A percentile compares a stretch with the other conserved stretches of the same genome.
Evolutionary conservation across 2,113 vertebrate genomes (phyloP).

Genomic region (Leuciscus idus): DNA sequence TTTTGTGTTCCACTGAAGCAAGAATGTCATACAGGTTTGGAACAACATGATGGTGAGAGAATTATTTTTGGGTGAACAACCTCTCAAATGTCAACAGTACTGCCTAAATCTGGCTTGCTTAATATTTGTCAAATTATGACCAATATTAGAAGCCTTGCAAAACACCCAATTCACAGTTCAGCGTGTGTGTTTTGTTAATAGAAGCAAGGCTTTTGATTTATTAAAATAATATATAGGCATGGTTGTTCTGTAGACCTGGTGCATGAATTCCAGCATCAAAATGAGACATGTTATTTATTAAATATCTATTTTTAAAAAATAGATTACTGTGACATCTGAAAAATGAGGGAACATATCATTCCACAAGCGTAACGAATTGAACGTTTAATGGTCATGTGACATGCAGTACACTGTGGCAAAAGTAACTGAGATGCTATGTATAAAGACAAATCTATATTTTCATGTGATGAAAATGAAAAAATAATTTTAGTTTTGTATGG

Average conservation of each 20-base stretch:
- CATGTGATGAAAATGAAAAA: constrained; percentile 52
- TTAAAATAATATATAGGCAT: not conserved
- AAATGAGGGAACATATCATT: constrained; percentile 27
- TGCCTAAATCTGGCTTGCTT: not conserved
- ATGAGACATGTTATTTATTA: not conserved
- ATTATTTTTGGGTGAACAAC: not conserved
- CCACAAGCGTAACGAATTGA: constrained; percentile 36
- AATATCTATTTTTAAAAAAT: not conserved
- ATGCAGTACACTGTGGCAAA: constrained; percentile 52
- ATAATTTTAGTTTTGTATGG: constrained; percentile 68
- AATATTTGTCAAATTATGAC: not conserved
- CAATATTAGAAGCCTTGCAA: constrained; percentile 2
- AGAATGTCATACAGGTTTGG: not conserved
- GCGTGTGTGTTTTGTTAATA: no score
- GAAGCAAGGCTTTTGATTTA: not conserved
- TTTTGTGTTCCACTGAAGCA: not conserved
- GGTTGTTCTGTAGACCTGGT: not conserved
- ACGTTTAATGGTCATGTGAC: constrained; percentile 17
- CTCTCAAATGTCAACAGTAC: not conserved
- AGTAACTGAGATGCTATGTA: constrained; percentile 48
- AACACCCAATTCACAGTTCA: not conserved
- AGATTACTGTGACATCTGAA: constrained; percentile 25
- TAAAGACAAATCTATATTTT: constrained; percentile 64
- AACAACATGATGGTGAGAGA: not conserved
- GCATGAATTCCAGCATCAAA: not conserved